These are phyloP conservation scores for Glareola pratincola DNA, from an alignment of 2,113 vertebrate species.

Conservation along the genomic window DNA sequence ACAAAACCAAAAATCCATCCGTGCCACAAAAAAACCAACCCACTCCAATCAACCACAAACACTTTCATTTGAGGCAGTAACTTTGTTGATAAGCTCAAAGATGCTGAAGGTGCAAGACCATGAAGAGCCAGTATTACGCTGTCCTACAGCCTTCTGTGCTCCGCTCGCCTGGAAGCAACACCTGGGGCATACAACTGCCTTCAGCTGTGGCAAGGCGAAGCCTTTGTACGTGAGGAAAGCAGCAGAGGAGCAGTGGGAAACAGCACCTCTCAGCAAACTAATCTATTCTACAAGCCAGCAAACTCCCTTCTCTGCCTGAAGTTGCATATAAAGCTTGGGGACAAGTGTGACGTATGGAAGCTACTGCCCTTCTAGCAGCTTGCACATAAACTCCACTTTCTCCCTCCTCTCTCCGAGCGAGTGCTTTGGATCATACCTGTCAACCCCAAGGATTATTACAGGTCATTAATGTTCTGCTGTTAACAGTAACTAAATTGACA, in stretches of 20 bases:
- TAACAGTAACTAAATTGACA: not conserved
- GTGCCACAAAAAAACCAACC: fast-evolving
- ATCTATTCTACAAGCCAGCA: not conserved
- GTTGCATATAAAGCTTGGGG: not conserved
- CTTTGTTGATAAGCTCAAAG: not conserved
- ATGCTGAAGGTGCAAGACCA: not conserved
- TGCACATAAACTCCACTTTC: not conserved
- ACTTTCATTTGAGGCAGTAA: not conserved
- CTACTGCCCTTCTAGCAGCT: not conserved
- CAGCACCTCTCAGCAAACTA: not conserved
- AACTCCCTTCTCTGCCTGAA: not conserved
- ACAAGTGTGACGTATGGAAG: not conserved
- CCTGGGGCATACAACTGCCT: not conserved
- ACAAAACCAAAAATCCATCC: not conserved
- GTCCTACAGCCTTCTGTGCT: not conserved
- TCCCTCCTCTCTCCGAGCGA: not conserved
- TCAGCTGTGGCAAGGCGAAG: not conserved
- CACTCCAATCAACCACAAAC: not conserved
- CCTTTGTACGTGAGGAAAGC: not conserved
- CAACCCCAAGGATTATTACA: not conserved
- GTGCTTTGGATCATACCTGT: not conserved
- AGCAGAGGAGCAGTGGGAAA: not conserved
- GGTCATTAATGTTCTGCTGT: not conserved
- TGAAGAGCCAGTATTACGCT: not conserved
- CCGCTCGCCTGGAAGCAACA: not conserved